These are phyloP conservation scores for Drosophila merina DNA, from an alignment of 2,888 invertebrate species.

Conservation along the genomic window DNA sequence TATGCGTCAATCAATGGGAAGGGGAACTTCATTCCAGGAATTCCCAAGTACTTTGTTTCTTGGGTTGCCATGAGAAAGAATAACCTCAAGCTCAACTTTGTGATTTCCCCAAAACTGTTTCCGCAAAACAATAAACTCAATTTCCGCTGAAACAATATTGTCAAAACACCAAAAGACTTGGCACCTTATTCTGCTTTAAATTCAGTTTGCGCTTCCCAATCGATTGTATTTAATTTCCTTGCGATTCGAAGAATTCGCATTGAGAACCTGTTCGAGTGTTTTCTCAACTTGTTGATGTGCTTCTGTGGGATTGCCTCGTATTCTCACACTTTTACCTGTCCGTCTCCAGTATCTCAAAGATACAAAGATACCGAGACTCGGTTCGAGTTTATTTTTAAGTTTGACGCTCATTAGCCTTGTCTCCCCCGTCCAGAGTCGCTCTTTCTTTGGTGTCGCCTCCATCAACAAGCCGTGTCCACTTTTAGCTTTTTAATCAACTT, in stretches of 20 bases:
- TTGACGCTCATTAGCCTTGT: slow-evolving; percentile 62
- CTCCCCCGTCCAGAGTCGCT: not conserved
- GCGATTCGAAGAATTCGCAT: slow-evolving; percentile 48
- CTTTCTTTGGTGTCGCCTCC: not conserved
- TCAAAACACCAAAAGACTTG: not conserved
- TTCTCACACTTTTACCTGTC: slow-evolving; percentile 57
- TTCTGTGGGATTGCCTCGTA: slow-evolving; percentile 32
- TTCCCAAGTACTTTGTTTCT: not conserved
- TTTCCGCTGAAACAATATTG: slow-evolving; percentile 1
- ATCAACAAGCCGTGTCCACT: slow-evolving; percentile 40
- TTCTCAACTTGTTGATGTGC: slow-evolving; percentile 34
- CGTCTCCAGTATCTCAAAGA: slow-evolving; percentile 4
- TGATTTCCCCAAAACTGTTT: not conserved
- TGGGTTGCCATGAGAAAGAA: no score
- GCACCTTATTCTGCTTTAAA: not conserved
- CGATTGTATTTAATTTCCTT: slow-evolving; percentile 22
- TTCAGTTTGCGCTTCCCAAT: not conserved
- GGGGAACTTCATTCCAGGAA: not conserved
- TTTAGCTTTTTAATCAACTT: slow-evolving; percentile 52
- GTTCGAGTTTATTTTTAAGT: slow-evolving; percentile 54
- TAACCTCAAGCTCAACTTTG: no score
- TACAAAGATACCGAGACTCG: slow-evolving; percentile 1
- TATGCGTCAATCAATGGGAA: slow-evolving; percentile 12
- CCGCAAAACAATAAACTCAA: not conserved
- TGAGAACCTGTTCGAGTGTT: slow-evolving; percentile 54